Evolutionary conservation across 23 tunicate genomes (phyloP).

Genomic region (Halocynthia roretzi): DNA sequence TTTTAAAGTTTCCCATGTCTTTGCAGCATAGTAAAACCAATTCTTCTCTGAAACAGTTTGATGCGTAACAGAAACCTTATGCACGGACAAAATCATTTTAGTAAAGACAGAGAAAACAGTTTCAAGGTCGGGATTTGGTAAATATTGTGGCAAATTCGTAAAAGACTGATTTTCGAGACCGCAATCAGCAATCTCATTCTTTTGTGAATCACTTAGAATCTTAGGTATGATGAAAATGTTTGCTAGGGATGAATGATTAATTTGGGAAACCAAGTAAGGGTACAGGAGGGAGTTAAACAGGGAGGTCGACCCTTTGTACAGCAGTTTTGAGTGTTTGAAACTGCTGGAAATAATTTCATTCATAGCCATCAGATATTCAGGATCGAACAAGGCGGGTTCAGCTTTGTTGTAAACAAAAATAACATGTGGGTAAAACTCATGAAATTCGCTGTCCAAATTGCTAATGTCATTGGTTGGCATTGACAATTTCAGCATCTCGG

Average conservation of each 20-base stretch:
- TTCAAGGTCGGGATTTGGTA: conserved; percentile 38
- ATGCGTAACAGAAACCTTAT: conserved; percentile 51
- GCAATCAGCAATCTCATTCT: conserved; percentile 39
- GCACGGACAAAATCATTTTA: conserved; percentile 80
- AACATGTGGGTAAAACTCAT: conserved; percentile 70
- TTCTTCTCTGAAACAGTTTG: conserved; percentile 69
- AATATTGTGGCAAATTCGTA: conserved; percentile 41
- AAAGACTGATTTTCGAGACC: conserved; percentile 49
- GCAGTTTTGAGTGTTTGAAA: conserved; percentile 40
- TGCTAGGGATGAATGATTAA: conserved; percentile 31
- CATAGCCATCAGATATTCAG: conserved; percentile 44
- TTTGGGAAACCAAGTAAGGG: conserved; percentile 41
- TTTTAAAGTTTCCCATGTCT: conserved; percentile 86
- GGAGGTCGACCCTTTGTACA: conserved; percentile 54
- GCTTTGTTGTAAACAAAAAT: conserved; percentile 79
- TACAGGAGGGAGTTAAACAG: conserved; percentile 40
- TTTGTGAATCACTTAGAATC: conserved; percentile 24
- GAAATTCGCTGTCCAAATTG: conserved; percentile 17
- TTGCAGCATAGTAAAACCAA: conserved; percentile 96
- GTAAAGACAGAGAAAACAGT: conserved; percentile 40
- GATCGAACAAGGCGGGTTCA: conserved; percentile 54
- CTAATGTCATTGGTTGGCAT: conserved; percentile 53
- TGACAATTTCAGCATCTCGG: conserved; percentile 86
- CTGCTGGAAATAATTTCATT: conserved; percentile 45
- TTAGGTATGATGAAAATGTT: conserved; percentile 63